A percentile compares a stretch with the other conserved stretches of the same genome.
phyloP scores from a whole-genome alignment of 2,888 invertebrate genomes.

The Heliconius ethilla region DNA sequence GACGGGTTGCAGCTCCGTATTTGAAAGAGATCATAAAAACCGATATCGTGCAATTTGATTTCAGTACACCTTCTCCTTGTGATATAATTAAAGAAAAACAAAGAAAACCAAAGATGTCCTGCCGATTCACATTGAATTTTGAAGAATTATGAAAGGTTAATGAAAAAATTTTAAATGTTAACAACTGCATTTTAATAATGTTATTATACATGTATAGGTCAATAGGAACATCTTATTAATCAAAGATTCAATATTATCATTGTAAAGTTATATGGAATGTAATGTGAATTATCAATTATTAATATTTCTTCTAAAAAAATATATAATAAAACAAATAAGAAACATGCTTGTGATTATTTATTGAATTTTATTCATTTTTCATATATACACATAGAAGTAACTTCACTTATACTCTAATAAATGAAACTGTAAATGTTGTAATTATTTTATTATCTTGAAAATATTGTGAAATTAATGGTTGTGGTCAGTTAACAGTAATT shows the following conservation, averaged over 20 bases:
- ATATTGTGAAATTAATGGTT: no score
- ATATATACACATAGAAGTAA: no score
- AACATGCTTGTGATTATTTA: slow-evolving; percentile 3
- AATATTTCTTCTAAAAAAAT: neutral
- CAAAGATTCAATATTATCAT: neutral
- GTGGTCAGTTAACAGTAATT: no score
- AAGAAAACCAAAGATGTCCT: slow-evolving; percentile 52
- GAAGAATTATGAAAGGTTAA: slow-evolving; percentile 5
- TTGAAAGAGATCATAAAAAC: slow-evolving; percentile 51
- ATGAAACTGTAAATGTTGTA: no score
- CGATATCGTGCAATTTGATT: slow-evolving; percentile 61
- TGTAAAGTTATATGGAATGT: neutral
- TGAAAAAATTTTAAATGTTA: neutral
- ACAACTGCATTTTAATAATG: neutral
- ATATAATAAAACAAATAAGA: neutral
- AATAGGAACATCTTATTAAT: neutral
- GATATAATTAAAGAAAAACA: slow-evolving; percentile 63
- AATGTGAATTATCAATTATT: neutral
- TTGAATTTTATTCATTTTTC: no score
- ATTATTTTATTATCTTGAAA: neutral
- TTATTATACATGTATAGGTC: neutral
- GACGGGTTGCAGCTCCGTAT: slow-evolving; percentile 64
- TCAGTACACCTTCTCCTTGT: slow-evolving; percentile 67
- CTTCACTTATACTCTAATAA: no score
- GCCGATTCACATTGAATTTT: slow-evolving; percentile 37